Conservation (phyloP, 2,888 invertebrate genomes). For the Phaedon cochleariae region DNA sequence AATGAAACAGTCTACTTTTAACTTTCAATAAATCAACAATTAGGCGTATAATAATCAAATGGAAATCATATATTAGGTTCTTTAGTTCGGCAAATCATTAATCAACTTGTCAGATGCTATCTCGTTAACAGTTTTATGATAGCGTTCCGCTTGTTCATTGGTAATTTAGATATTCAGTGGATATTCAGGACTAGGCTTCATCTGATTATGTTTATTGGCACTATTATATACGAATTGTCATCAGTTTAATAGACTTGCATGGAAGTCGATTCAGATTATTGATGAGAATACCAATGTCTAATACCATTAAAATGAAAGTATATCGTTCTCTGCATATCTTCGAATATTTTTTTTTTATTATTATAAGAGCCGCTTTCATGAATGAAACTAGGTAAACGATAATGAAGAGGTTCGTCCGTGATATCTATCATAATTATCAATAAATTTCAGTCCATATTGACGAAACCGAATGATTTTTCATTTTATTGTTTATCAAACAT, state of each 20-base stretch:
- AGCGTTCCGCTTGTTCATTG: neutral
- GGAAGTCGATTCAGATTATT: neutral
- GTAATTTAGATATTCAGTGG: neutral
- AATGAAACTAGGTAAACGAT: neutral
- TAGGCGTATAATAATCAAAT: too few species aligned
- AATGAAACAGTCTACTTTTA: too few species aligned
- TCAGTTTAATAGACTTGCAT: neutral
- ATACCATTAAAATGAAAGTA: neutral
- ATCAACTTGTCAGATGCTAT: slow-evolving; percentile 8
- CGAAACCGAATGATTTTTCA: neutral
- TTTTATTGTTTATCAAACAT: too few species aligned
- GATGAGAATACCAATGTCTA: too few species aligned
- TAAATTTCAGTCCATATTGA: neutral
- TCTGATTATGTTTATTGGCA: neutral
- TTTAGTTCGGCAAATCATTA: neutral
- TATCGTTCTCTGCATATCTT: neutral
- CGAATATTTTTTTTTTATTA: neutral
- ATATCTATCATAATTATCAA: neutral
- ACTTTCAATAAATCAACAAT: too few species aligned
- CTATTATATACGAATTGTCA: neutral
- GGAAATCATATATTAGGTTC: neutral
- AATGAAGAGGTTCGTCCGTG: neutral
- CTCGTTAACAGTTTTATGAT: slow-evolving; percentile 15
- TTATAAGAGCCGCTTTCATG: neutral
- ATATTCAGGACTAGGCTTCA: too few species aligned